Conservation (phyloP, 2,888 invertebrate genomes). For the Nasonovia ribisnigri region DNA sequence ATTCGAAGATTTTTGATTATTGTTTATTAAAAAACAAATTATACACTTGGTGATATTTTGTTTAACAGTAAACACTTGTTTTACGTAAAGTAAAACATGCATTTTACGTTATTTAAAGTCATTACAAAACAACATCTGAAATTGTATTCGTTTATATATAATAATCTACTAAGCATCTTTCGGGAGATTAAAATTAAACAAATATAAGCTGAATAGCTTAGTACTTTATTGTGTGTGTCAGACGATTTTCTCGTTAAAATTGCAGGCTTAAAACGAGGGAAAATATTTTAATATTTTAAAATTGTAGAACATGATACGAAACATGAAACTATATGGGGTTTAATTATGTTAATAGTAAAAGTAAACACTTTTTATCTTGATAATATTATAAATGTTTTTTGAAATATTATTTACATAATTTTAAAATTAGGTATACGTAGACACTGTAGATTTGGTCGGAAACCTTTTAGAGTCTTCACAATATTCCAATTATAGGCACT, state of each 20-base stretch:
- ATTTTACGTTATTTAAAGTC: background rate
- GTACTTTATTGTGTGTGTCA: no score
- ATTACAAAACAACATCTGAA: background rate
- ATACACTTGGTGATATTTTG: background rate
- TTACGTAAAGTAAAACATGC: background rate
- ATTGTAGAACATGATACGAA: background rate
- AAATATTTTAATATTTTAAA: background rate
- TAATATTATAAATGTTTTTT: no score
- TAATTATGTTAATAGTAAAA: background rate
- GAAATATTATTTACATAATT: no score
- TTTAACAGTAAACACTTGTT: background rate
- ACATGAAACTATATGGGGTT: background rate
- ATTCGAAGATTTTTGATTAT: background rate
- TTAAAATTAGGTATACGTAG: no score
- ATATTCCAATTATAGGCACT: background rate
- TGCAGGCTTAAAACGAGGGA: no score
- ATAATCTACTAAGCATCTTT: no score
- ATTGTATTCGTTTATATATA: background rate
- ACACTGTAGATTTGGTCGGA: background rate
- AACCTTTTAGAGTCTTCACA: background rate
- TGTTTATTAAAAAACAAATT: background rate
- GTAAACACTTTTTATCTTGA: no score
- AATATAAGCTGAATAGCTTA: no score
- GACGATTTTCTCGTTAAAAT: no score
- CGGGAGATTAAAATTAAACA: no score